Evolutionary conservation across 2,113 vertebrate genomes (phyloP).

Genomic region (Mustelus asterias): DNA sequence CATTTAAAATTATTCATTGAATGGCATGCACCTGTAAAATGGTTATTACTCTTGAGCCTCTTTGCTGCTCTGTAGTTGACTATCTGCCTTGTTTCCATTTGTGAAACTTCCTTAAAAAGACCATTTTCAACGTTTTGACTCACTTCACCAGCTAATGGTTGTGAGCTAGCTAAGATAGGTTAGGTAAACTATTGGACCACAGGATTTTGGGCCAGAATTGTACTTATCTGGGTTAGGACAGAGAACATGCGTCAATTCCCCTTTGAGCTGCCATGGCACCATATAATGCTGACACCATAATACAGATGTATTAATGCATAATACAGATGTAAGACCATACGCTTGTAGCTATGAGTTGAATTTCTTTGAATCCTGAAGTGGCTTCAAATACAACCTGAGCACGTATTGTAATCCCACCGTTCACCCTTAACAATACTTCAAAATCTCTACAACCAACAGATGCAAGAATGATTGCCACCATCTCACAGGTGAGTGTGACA

Average conservation of each 20-base stretch:
- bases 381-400: background rate
- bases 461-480: background rate
- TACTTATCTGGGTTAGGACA: background rate
- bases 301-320: background rate
- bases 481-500: background rate
- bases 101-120: background rate
- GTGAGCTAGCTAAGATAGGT: background rate
- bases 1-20: background rate
- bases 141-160: background rate
- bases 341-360: background rate
- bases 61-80: background rate
- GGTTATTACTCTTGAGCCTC: background rate
- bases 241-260: background rate
- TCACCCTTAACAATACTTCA: background rate
- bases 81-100: background rate
- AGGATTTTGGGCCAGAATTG: background rate
- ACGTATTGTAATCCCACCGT: background rate
- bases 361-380: background rate
- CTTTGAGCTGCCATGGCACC: background rate
- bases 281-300: background rate
- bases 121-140: background rate
- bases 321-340: background rate
- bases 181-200: background rate
- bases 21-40: background rate
- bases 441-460: background rate